Evolutionary conservation across 2,113 vertebrate species (phyloP), one percentile per base, ranked within the genome.

Genomic region (Ptilonorhynchus violaceus): DNA sequence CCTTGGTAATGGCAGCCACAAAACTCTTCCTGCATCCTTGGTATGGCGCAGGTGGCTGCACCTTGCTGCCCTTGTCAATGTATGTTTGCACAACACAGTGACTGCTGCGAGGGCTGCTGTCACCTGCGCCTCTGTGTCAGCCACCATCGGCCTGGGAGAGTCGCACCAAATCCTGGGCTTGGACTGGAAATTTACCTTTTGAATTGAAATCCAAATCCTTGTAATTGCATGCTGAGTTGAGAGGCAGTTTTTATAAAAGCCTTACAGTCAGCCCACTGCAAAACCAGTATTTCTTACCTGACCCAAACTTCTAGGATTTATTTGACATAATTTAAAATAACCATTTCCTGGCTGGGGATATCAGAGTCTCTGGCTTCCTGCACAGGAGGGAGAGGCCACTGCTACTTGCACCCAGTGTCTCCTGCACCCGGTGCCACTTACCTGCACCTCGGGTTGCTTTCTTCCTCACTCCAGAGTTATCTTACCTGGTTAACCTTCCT

Each of bases 1-100:
- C 55, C 41, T 52, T 78, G 80, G 76, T 87, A 56, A 68, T 0
- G 68, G 44, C 23, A 55, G 33, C 58, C n/a, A 63, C 69, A 88
- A 89, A 91, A 56, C 44, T 73, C 39, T 55, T 89, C 72, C 64
- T 3, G 3, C 41, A 23, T 25, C 31, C 31, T 70, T 78, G 78
- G 33, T 4, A 1, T 16, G 18, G 56, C n/a, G 44, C 0, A 0
- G 25, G 66, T 1, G 3, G n/a, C 64, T 13, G 1, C 19, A 3
- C 63, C 69, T 76, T 0, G 0, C 27, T 24, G 23, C 41, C 55
- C 24, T 59, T 2, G 2, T 64, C 52, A 25, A 44, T 1, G 1
- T 10, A 1, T 68, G 50, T 95, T 93, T 96, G 62, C 39, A 68
- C 39, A 87, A 42, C 22, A 17, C 2, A 76, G 49, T 20, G 35